Percentiles rank a stretch among this genome's conserved stretches.
Evolutionary conservation across 2,113 vertebrate genomes (phyloP).

Genomic region (Gracilinanus agilis): DNA sequence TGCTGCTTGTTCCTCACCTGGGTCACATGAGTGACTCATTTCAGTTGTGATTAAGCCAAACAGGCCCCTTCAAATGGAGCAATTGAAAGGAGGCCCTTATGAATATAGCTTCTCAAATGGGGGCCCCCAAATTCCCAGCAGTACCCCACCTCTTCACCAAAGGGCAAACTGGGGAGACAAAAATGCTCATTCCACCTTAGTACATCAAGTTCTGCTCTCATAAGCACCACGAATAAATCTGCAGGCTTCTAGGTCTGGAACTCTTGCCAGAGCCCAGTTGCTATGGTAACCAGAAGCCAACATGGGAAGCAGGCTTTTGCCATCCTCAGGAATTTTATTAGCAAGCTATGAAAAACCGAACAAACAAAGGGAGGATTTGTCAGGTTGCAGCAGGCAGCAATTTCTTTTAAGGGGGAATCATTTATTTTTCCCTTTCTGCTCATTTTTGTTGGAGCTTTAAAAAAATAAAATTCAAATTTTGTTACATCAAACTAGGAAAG

Average conservation of each 20-base stretch:
- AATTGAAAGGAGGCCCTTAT: not conserved
- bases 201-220: constrained; percentile 83
- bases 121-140: not conserved
- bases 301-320: constrained; percentile 65
- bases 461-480: constrained; percentile 54
- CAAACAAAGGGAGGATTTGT: constrained; percentile 64
- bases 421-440: not conserved
- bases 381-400: constrained; percentile 56
- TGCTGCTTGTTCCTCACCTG: not conserved
- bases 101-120: not conserved
- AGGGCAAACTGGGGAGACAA: constrained; percentile 67
- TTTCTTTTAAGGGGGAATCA: constrained; percentile 26
- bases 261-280: constrained; percentile 81
- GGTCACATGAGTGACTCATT: not conserved
- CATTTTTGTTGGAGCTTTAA: constrained; percentile 9
- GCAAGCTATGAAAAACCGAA: constrained; percentile 57
- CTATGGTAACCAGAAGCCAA: constrained; percentile 85
- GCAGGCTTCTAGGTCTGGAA: constrained; percentile 74
- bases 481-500: constrained; percentile 42
- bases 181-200: constrained; percentile 83
- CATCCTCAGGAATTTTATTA: constrained; percentile 85
- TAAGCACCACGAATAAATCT: constrained; percentile 80
- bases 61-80: not conserved
- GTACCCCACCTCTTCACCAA: not conserved
- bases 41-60: not conserved